These are phyloP conservation scores for Dicentrarchus labrax DNA, from an alignment of 2,113 vertebrate species.

Conservation along the genomic window DNA sequence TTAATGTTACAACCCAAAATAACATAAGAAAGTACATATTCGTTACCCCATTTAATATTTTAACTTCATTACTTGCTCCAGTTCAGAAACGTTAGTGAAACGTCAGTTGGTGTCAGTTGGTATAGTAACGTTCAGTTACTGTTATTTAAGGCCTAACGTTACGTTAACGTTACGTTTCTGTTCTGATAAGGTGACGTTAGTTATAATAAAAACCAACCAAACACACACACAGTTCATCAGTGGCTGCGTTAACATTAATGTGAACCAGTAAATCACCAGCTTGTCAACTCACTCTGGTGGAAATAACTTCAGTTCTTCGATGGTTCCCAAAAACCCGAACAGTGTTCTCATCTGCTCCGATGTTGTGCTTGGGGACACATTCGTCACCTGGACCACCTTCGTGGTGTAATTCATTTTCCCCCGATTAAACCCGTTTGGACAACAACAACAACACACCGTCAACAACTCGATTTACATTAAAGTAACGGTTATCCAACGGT, in stretches of 20 bases:
- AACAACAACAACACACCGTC: background rate
- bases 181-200: background rate
- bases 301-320: slow-evolving; percentile 93
- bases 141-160: slow-evolving; percentile 6
- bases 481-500: accelerated
- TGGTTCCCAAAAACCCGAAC: slow-evolving; percentile 95
- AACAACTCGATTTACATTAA: background rate
- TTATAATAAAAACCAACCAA: background rate
- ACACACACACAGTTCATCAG: background rate
- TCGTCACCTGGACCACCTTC: slow-evolving; percentile 96
- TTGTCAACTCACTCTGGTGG: slow-evolving; percentile 91
- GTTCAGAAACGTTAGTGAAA: background rate
- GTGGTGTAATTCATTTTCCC: slow-evolving; percentile 88
- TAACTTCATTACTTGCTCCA: no score
- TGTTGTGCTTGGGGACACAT: slow-evolving; percentile 94
- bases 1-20: background rate
- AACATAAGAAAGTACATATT: no score
- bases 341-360: slow-evolving; percentile 97
- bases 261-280: accelerated
- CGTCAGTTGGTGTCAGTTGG: no score
- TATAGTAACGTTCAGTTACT: background rate
- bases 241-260: accelerated
- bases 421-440: background rate
- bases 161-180: background rate
- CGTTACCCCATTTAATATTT: no score